Conservation (phyloP, 2,113 vertebrate species). For the Pavo muticus region DNA sequence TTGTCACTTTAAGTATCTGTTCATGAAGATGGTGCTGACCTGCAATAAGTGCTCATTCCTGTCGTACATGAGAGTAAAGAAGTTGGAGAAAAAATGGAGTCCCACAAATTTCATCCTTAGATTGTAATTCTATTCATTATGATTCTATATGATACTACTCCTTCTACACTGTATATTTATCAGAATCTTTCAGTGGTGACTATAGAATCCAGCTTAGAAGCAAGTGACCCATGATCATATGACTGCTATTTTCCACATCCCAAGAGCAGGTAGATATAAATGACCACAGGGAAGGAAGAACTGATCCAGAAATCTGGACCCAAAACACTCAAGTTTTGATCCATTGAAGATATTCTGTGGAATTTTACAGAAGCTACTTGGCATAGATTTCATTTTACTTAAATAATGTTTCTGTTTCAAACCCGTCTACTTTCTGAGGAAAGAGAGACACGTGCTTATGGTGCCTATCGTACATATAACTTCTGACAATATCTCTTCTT, state of each 20-base stretch:
- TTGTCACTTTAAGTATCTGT: conserved; percentile 43
- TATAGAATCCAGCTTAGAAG: background rate
- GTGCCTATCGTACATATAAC: background rate
- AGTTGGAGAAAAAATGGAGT: background rate
- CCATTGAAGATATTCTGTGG: background rate
- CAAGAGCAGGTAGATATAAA: background rate
- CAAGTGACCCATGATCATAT: background rate
- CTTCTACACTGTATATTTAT: background rate
- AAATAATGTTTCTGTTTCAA: background rate
- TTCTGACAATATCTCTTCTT: background rate
- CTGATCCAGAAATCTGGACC: rapidly evolving
- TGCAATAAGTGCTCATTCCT: background rate
- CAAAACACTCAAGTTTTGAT: background rate
- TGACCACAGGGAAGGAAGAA: background rate
- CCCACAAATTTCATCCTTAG: background rate
- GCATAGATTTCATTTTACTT: background rate
- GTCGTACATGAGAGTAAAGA: background rate
- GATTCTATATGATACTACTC: background rate
- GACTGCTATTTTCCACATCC: background rate
- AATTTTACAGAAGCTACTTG: background rate
- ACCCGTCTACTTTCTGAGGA: background rate
- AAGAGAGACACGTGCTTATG: background rate
- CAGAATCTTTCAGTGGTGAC: background rate
- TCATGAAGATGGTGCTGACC: background rate
- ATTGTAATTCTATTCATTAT: background rate